Evolutionary conservation across 2,797 vertebrate genomes (phyloP), one percentile per base, ranked within the genome.

Genomic region (Phataginus tricuspis): DNA sequence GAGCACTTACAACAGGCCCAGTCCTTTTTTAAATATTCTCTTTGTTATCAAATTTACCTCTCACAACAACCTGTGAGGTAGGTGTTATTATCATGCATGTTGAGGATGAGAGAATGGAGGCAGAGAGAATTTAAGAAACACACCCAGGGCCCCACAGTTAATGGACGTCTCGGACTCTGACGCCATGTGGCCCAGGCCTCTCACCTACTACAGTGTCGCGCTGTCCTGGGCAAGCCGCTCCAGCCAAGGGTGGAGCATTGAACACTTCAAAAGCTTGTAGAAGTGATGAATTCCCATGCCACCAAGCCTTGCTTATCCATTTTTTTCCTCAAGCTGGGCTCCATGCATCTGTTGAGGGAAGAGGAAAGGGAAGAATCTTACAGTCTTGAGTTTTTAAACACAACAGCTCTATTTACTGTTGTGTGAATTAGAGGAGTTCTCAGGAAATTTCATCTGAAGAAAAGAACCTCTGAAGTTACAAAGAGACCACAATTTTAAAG

Each of bases 11-110:
- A 39, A 53, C 19, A 34, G 39, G 14, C 31, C 64, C 84, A 45
- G 78, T 29, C 84, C 39, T 61, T 85, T 90, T 84, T 72, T 23
- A 53, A 77, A 80, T 63, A 42, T 51, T 91, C 88, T 79, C 29
- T 53, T 87, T 77, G 19, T 90, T 75, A 53, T 77, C 71, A 69
- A 66, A 86, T 80, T 96, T 83, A 57, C 80, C 45, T 87, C 66
- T 95, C 27, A 53, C 55, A 59, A 53, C 57, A 55, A 77, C 84
- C 75, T 18, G 51, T 39, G 29, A 91, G 45, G 29, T 27, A 72
- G 68, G 71, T 86, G n/a, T 64, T 91, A 55, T 31, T 61, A 53
- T 77, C 15, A 34, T 86, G 29, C 27, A 13, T 21, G 7, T 2
- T 39, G n/a, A 12, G 25, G 75, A 29, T 83, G 39, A 84, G 21